Conservation (phyloP, 1,140 invertebrate genomes). For the Megalopta genalis region DNA sequence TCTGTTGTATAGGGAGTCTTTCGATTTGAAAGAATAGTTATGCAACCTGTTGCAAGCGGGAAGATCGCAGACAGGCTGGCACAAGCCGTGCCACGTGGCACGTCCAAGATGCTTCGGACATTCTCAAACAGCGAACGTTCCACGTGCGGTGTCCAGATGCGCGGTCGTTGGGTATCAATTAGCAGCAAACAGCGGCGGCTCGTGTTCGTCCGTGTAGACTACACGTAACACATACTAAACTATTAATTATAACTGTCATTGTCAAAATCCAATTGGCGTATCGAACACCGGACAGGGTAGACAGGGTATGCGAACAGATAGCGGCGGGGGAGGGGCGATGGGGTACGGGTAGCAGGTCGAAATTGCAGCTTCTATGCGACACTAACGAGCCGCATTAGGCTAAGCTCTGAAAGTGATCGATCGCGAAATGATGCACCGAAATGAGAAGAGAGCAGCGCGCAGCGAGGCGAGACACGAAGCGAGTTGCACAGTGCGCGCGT, state of each 20-base stretch:
- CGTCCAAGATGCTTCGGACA: neutral
- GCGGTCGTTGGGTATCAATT: neutral
- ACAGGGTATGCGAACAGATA: no score
- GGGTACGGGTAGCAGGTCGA: neutral
- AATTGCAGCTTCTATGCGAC: slow-evolving; percentile 49
- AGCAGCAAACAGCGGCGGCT: neutral
- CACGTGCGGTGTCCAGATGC: neutral
- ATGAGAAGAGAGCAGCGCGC: slow-evolving; percentile 32
- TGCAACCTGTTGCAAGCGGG: no score
- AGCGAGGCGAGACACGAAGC: no score
- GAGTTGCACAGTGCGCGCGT: neutral
- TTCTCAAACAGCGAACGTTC: neutral
- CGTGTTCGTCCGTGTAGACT: neutral
- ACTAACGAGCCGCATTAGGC: slow-evolving; percentile 55
- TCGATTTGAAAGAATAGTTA: no score
- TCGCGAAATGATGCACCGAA: slow-evolving; percentile 32
- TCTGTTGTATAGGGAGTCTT: no score
- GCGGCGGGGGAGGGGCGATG: neutral
- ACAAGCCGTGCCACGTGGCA: no score
- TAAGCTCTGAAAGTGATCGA: slow-evolving; percentile 32
- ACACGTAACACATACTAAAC: slow-evolving; percentile 2
- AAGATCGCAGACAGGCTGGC: no score
- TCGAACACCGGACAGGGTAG: neutral
- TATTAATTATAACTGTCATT: slow-evolving; percentile 37
- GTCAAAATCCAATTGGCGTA: slow-evolving; percentile 44